Evolutionary conservation across 2,888 invertebrate species (phyloP).

Genomic region (Embidobia sp.): DNA sequence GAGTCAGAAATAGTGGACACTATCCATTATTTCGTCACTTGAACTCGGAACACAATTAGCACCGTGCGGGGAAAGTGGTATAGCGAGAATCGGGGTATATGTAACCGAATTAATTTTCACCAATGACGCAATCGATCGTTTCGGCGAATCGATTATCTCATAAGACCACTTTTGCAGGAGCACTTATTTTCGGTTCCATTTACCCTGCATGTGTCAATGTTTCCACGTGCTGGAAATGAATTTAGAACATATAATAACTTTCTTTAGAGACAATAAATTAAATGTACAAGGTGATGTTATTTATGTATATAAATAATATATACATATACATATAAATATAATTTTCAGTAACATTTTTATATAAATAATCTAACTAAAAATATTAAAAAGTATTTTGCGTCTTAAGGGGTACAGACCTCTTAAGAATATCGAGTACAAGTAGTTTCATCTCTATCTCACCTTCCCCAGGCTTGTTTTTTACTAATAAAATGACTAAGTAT

Average conservation of each 20-base stretch:
- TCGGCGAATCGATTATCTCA: conserved; percentile 27
- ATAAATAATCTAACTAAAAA: too few species aligned
- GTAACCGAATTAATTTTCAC: conserved; percentile 49
- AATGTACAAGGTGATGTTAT: too few species aligned
- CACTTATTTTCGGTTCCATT: conserved; percentile 6
- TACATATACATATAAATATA: background rate
- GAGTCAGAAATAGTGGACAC: conserved; percentile 14
- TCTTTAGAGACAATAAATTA: too few species aligned
- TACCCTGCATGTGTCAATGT: too few species aligned
- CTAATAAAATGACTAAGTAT: background rate
- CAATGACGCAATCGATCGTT: conserved; percentile 28
- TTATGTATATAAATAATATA: too few species aligned
- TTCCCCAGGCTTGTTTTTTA: conserved; percentile 1
- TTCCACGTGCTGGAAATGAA: too few species aligned
- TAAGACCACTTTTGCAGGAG: background rate
- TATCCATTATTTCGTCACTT: conserved; percentile 41
- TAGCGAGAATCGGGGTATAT: conserved; percentile 33
- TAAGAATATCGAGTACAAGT: too few species aligned
- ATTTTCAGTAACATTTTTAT: too few species aligned
- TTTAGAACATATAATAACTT: too few species aligned
- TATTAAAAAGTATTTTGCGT: too few species aligned
- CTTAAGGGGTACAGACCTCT: too few species aligned
- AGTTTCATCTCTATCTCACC: conserved; percentile 1
- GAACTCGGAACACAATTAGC: conserved; percentile 56
- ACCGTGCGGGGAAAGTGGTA: conserved; percentile 59